A percentile compares a stretch with the other conserved stretches of the same genome.
phyloP scores from a whole-genome alignment of 2,888 invertebrate species.

The Nomada hirtipes region DNA sequence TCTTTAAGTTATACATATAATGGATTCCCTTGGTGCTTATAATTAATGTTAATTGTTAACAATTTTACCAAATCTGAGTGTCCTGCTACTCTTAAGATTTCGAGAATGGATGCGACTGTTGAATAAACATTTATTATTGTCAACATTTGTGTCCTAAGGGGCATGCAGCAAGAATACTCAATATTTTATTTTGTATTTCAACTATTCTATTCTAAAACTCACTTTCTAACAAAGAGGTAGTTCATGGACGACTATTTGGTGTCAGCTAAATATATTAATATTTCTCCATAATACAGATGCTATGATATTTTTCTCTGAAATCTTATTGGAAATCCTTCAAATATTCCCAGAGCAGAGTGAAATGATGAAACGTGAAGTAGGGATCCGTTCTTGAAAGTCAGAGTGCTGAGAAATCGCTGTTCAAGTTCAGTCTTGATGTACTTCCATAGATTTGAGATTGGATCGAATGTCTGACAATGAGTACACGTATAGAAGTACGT shows the following conservation, averaged over 20 bases:
- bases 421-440: slow-evolving; percentile 44
- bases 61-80: too few species aligned
- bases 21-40: too few species aligned
- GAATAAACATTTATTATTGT: too few species aligned
- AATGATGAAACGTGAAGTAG: slow-evolving; percentile 35
- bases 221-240: too few species aligned
- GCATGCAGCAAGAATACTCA: too few species aligned
- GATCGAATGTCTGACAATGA: slow-evolving; percentile 28
- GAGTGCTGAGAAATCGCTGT: slow-evolving; percentile 50
- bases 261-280: slow-evolving; percentile 3
- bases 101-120: too few species aligned
- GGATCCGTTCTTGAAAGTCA: slow-evolving; percentile 34
- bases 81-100: too few species aligned
- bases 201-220: too few species aligned
- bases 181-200: too few species aligned
- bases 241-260: not conserved
- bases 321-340: slow-evolving; percentile 47
- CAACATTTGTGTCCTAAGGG: too few species aligned
- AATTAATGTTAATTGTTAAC: too few species aligned
- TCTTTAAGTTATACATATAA: too few species aligned
- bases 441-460: slow-evolving; percentile 38
- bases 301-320: slow-evolving; percentile 10
- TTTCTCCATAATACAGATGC: not conserved
- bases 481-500: slow-evolving; percentile 2
- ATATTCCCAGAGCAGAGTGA: slow-evolving; percentile 31